phyloP scores from a whole-genome alignment of 2,888 invertebrate species.

The Acanthosepion esculentum region DNA sequence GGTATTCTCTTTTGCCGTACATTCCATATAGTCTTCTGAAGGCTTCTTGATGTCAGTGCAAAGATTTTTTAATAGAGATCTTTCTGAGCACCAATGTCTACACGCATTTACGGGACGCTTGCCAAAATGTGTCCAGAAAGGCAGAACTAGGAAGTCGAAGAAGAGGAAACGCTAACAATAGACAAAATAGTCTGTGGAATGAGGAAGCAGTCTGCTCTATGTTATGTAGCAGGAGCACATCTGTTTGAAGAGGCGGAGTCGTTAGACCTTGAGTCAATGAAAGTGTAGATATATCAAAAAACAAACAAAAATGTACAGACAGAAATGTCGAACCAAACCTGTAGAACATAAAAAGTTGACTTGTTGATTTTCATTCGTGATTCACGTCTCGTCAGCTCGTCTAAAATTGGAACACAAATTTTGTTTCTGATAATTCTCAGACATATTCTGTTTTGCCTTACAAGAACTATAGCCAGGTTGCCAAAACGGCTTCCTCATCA shows the following conservation, averaged over 20 bases:
- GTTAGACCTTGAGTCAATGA: not conserved
- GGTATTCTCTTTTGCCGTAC: too few relatives aligned
- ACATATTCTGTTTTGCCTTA: too few relatives aligned
- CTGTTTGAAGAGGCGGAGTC: not conserved
- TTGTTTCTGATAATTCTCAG: too few relatives aligned
- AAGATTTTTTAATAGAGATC: not conserved
- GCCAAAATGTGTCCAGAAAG: not conserved
- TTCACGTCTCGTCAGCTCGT: too few relatives aligned
- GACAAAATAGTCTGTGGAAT: not conserved
- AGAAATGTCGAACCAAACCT: too few relatives aligned
- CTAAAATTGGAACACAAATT: too few relatives aligned
- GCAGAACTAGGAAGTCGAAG: not conserved
- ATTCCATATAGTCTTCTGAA: not conserved
- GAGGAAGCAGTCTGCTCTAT: not conserved
- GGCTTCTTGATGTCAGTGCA: not conserved
- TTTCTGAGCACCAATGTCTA: not conserved
- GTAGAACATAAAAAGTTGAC: too few relatives aligned
- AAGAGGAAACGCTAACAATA: slow-evolving; percentile 8
- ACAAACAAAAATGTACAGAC: too few relatives aligned
- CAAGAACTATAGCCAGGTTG: too few relatives aligned
- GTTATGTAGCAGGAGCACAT: not conserved
- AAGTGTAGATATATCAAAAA: not conserved
- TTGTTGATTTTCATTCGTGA: too few relatives aligned
- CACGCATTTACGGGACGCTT: not conserved
- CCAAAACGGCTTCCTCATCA: too few relatives aligned